Evolutionary conservation across 2,797 vertebrate species (phyloP), one percentile per base, ranked within the genome.

Genomic region (Platyrinchus mystaceus): DNA sequence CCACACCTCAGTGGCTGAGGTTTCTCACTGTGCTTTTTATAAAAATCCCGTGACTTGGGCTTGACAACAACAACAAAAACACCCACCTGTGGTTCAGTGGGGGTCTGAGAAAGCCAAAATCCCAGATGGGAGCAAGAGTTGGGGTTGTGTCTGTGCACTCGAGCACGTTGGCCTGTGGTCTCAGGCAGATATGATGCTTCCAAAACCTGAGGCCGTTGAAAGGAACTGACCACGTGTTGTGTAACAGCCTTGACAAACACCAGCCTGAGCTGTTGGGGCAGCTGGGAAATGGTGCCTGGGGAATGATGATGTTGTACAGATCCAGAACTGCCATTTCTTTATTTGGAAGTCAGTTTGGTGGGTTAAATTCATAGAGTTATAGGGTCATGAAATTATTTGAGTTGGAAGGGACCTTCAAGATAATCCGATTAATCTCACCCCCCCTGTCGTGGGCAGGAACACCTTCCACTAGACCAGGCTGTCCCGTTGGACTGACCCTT

Each of bases 221-320:
- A 70, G 32, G 60, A 73, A 2, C 22, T 2, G 4, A 6, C 37
- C n/a, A 16, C 46, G 14, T 32, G 4, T 26, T 28, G 20, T 76
- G 60, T 19, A 1, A 26, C 2, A 20, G 7, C 0, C 2, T n/a
- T 39, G 30, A 2, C 3, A 36, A 55, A 67, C 22, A 17, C 13
- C 53, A 10, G 21, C 6, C 7, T 41, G 76, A 73, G 63, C 71
- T 81, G 4, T 36, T 47, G 7, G 15, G 69, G 20, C 32, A 32
- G 23, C 52, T 20, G 5, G 37, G 47, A 21, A 5, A 5, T 6
- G 36, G 10, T 27, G 32, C 6, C 28, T 4, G 15, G 20, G 28
- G 9, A 69, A 6, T 1, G 3, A 2, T 14, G n/a, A 0, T 43
- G 30, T 30, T 2, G 4, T 4, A 2, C 3, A 23, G 32, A 5